A percentile compares a stretch with the other conserved stretches of the same genome.
These are phyloP conservation scores for Ctenicera cuprea DNA, from an alignment of 2,888 invertebrate species.

Conservation along the genomic window DNA sequence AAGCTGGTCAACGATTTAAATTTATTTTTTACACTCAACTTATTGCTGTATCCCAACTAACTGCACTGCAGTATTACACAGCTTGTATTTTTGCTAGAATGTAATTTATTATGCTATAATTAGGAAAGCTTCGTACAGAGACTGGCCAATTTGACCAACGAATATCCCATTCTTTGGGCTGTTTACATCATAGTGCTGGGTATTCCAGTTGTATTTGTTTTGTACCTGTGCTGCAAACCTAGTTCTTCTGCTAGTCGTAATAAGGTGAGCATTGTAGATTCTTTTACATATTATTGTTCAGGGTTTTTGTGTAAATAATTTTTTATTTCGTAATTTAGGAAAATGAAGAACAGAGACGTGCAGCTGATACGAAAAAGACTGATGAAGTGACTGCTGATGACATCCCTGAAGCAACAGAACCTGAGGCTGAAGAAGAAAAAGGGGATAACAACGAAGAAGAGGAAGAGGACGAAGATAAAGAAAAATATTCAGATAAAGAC, in stretches of 20 bases:
- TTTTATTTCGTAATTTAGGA: conserved; percentile 63
- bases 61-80: too few species aligned
- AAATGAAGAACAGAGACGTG: conserved; percentile 72
- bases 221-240: conserved; percentile 87
- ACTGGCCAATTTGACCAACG: conserved; percentile 84
- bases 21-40: too few species aligned
- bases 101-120: conserved; percentile 63
- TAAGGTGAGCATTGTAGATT: conserved; percentile 42
- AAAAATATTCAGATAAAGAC: conserved; percentile 65
- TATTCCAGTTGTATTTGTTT: conserved; percentile 85
- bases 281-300: too few species aligned
- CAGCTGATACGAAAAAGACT: conserved; percentile 81
- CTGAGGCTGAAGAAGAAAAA: conserved; percentile 64
- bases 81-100: conserved; percentile 34
- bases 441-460: conserved; percentile 66
- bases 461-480: conserved; percentile 67
- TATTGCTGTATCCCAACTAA: too few species aligned
- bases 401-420: conserved; percentile 69
- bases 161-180: conserved; percentile 94
- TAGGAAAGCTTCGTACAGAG: conserved; percentile 89
- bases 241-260: conserved; percentile 64
- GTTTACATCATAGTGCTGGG: conserved; percentile 87
- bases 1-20: too few species aligned
- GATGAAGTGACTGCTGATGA: conserved; percentile 82
- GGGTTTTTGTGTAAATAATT: background rate